Base-by-base conservation (phyloP, 2,797 vertebrate genomes). In the Labroides dimidiatus region DNA sequence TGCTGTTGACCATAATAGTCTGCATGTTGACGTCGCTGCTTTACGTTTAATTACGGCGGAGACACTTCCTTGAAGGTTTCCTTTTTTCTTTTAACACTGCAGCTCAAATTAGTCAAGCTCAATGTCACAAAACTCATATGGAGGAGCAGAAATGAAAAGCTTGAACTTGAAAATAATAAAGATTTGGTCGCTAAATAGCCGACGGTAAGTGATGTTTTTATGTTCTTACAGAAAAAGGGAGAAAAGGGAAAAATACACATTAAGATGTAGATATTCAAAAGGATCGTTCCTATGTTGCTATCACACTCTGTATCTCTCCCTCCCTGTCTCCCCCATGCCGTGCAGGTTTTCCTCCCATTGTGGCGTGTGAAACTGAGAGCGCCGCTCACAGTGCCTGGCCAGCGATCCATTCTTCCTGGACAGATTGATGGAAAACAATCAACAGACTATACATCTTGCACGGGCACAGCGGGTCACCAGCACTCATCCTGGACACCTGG, bases 391-490 rank as follows among this genome's bases (percentile, higher is more conserved):
- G 95, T 93, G 94, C 92, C 95, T 93, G 92, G 94, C 94, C 95
- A 95, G 95, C 93, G 92, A 95, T 96, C 95, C 95, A 95, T 94
- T 96, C 96, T 97, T 97, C 96, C 96, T 96, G 96, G 94, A 96
- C 95, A 95, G 88, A 96, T 95, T 97, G 86, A 96, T 97, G 96
- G 95, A 97, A 96, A 97, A 96, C 96, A 95, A 95, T 95, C 95
- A 89, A 69, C 87, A 94, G 94, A 95, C 95, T 93, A 95, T 95
- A 93, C 85, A 90, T 94, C 92, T 94, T 67, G 64, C 92, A 91
- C 82, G 87, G 86, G 89, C 89, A 50, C 82, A 81, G 85, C 47
- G 41, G 89, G 90, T 89, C 88, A 86, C 64, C 81, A 15, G 50
- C 69, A 4, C 87, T 90, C 91, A 92, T 92, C 91, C 91, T 90